Conservation (phyloP, 2,888 invertebrate species). For the Polietes domitor region DNA sequence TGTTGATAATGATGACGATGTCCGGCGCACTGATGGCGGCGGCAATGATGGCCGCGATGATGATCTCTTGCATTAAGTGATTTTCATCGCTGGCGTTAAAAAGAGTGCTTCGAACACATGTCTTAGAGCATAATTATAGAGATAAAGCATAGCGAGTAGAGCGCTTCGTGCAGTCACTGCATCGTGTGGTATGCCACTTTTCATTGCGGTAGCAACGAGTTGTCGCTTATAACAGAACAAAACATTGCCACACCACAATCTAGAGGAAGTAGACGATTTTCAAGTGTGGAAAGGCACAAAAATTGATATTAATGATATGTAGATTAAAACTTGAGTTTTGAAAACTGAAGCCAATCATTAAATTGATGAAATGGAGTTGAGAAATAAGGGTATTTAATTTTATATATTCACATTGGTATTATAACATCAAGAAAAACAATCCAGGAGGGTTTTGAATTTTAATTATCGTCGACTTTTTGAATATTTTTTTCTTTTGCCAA, state of each 20-base stretch:
- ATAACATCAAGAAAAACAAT: too few relatives aligned
- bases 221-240: background rate
- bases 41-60: slow-evolving; percentile 53
- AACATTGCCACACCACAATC: background rate
- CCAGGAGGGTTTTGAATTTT: too few relatives aligned
- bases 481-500: too few relatives aligned
- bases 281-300: slow-evolving; percentile 50
- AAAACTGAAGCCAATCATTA: slow-evolving; percentile 63
- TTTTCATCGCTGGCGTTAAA: slow-evolving; percentile 65
- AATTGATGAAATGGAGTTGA: slow-evolving; percentile 46
- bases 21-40: slow-evolving; percentile 47
- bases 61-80: slow-evolving; percentile 64
- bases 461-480: too few relatives aligned
- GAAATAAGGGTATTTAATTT: too few relatives aligned
- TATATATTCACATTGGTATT: too few relatives aligned
- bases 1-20: slow-evolving; percentile 44
- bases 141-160: slow-evolving; percentile 33
- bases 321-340: slow-evolving; percentile 65
- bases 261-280: slow-evolving; percentile 61
- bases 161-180: background rate
- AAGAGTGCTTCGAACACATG: slow-evolving; percentile 64
- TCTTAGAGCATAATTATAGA: slow-evolving; percentile 61
- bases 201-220: slow-evolving; percentile 1
- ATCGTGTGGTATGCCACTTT: background rate
- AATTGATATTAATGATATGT: slow-evolving; percentile 66